Base-by-base conservation (phyloP, 1,140 invertebrate species). In the Pseudomyrmex gracilis region DNA sequence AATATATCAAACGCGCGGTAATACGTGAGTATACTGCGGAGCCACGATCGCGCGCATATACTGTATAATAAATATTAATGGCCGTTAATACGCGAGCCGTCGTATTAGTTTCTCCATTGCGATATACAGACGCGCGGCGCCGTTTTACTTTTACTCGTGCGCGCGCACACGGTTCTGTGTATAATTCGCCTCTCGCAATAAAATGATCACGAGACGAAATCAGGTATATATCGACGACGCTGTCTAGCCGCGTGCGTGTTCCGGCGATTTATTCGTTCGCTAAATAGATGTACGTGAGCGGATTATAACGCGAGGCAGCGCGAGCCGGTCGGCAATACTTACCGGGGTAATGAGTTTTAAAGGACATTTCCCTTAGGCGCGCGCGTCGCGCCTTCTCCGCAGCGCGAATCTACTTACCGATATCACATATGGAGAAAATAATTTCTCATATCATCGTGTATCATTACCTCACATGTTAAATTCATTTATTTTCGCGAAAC, bases 61-160 rank as follows among this genome's bases (percentile, higher is more conserved):
- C 34, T 34, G 34, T 49, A 17, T 80, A 66, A 80, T 80, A 80
- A 80, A 80, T 80, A 80, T 80, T 80, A 80, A 80, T 80, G 76
- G 66, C 17, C n/a, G 34, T 5, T 80, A 80, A 80, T 80, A 80
- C 66, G 76, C 76, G 66, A n/a, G n/a, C 53, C 73, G 60, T 70
- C 47, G 66, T n/a, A 71, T 60, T 71, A 80, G 67, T 80, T 70
- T 80, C 64, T 51, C 49, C 12, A n/a, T n/a, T 45, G 55, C 53
- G 24, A 55, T 57, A 55, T 57, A 47, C 66, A 34, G 34, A 34
- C 34, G 5, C 34, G 5, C 34, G 34, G 13, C 43, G 53, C 7
- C 43, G 53, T 80, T 80, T 70, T 70, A 55, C 53, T 80, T 34
- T 34, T 34, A 34, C 34, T 34, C 34, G 34, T 5, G 5, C 34